Evolutionary conservation across 2,113 vertebrate species (phyloP), one percentile per base, ranked within the genome.

Genomic region (Dipodomys spectabilis): DNA sequence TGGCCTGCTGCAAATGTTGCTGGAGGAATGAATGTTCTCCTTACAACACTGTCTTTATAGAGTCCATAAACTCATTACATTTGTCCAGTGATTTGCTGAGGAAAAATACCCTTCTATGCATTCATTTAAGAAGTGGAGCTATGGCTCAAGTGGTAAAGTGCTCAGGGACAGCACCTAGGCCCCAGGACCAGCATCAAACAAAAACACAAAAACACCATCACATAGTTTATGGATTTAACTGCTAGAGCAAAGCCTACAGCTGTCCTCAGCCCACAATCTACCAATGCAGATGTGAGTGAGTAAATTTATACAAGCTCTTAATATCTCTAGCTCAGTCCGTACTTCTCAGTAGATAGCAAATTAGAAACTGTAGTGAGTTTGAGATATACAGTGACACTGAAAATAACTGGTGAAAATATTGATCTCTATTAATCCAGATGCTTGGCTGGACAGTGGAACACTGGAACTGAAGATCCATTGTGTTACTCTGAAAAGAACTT

Each of bases 21-120:
- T 68, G 10, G 11, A 78, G 19, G 57, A 83, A 73, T 86, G 30
- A 92, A 90, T 91, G 71, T 62, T 67, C 94, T 81, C 72, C 93
- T 94, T 91, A 86, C 83, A 75, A 30, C 45, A 25, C 93, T 74
- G 15, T 91, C 91, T 96, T 92, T 88, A 92, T 30, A 49, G 83
- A 80, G 39, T 12, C 84, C n/a, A 53, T 49, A 77, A 95, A 91
- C 16, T 88, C 15, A 67, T 74, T 35, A 74, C 49, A 32, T 88
- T 84, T 27, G 64, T 60, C 83, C 94, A 77, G 28, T 89, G 27
- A 81, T 62, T 35, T 67, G 22, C 49, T 19, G 45, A 89, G 35
- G 53, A 72, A 95, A 94, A 84, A 28, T 53, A 75, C 71, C 23
- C 28, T 92, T 68, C 68, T 57, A 44, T 20, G 28, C 53, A 82